phyloP scores from a whole-genome alignment of 2,113 vertebrate species.

The Poeciliopsis occidentalis region DNA sequence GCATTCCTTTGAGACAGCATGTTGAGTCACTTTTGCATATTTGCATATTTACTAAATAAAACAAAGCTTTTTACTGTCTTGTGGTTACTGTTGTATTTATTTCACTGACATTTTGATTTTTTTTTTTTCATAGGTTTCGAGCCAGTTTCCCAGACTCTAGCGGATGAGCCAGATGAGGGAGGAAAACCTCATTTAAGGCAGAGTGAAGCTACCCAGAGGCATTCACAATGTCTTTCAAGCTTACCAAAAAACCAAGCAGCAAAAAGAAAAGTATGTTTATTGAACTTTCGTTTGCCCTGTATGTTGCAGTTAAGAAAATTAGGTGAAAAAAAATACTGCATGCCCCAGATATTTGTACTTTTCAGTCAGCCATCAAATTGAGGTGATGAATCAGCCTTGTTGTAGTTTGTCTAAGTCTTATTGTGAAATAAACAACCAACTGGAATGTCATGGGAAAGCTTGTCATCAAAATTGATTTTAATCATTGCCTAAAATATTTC shows the following conservation, averaged over 20 bases:
- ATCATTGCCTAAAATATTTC: too few species aligned
- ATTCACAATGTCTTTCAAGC: conserved; percentile 60
- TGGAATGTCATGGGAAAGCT: not conserved
- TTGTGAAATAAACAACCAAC: not conserved
- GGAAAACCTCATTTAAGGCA: not conserved
- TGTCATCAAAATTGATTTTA: not conserved
- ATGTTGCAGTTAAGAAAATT: too few species aligned
- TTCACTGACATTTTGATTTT: not conserved
- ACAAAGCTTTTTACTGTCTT: conserved; percentile 1
- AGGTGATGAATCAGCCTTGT: not conserved
- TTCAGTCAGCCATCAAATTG: not conserved
- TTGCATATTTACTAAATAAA: not conserved
- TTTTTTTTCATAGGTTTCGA: conserved; percentile 37
- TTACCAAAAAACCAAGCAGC: conserved; percentile 54
- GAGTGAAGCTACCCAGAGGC: conserved; percentile 5
- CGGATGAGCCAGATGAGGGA: conserved; percentile 14
- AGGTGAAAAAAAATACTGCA: too few species aligned
- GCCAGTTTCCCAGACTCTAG: not conserved
- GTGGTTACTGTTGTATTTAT: not conserved
- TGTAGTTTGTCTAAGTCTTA: not conserved
- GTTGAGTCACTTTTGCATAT: conserved; percentile 6
- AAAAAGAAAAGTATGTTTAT: conserved; percentile 68
- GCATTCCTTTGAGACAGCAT: conserved; percentile 1
- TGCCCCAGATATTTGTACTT: too few species aligned
- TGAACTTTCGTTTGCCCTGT: not conserved